Evolutionary conservation across 2,888 invertebrate genomes (phyloP).

Genomic region (Tupiocoris notatus): DNA sequence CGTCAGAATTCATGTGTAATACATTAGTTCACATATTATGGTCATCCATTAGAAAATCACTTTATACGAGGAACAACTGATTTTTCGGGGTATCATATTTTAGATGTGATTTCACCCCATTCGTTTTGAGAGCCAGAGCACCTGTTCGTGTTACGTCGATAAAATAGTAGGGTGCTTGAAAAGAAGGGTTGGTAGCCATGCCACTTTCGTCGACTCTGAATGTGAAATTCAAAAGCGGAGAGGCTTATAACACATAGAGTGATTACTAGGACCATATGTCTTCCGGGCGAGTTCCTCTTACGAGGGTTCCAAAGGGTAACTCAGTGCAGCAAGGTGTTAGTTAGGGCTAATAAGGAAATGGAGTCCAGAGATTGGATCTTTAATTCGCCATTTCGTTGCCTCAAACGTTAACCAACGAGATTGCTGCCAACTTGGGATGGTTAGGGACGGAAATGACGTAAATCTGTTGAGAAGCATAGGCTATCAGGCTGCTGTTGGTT

Average conservation of each 20-base stretch:
- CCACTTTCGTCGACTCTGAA: background rate
- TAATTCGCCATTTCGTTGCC: slow-evolving; percentile 7
- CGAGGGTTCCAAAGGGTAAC: background rate
- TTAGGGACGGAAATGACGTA: no score
- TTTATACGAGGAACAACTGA: no score
- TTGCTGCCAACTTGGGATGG: no score
- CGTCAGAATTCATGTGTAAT: no score
- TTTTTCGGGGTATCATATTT: no score
- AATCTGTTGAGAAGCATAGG: no score
- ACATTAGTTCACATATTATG: no score
- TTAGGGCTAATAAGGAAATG: slow-evolving; percentile 30
- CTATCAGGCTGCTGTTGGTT: no score
- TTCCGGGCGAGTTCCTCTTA: background rate
- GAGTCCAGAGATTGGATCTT: slow-evolving; percentile 34
- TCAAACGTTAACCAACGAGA: background rate
- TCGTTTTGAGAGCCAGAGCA: slow-evolving; percentile 12
- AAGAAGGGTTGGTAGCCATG: background rate
- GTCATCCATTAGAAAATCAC: no score
- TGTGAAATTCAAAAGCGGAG: slow-evolving; percentile 13
- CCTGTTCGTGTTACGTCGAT: slow-evolving; percentile 31
- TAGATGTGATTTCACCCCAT: no score
- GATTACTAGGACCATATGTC: slow-evolving; percentile 34
- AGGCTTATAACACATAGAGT: slow-evolving; percentile 31
- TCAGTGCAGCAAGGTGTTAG: background rate
- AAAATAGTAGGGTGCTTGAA: slow-evolving; percentile 6